phyloP scores from a whole-genome alignment of 2,113 vertebrate species.

The Lampris megalopsis region DNA sequence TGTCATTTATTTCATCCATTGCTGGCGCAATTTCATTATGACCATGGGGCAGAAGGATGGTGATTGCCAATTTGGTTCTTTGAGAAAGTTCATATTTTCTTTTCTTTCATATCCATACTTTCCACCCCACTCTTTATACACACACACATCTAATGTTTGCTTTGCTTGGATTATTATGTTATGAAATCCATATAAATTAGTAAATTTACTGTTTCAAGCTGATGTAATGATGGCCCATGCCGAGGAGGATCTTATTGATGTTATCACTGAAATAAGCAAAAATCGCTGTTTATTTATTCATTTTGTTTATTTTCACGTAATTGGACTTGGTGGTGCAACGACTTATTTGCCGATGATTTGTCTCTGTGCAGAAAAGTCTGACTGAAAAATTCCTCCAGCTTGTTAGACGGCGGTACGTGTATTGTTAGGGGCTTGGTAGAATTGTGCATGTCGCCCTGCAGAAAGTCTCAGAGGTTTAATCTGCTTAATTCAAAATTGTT shows the following conservation, averaged over 20 bases:
- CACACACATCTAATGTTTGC: slow-evolving; percentile 67
- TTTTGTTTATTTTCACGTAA: slow-evolving; percentile 50
- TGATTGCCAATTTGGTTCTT: slow-evolving; percentile 82
- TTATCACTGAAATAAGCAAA: slow-evolving; percentile 69
- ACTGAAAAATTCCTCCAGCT: slow-evolving; percentile 14
- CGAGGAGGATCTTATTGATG: slow-evolving; percentile 75
- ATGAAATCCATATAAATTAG: slow-evolving; percentile 80
- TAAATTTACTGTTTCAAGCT: slow-evolving; percentile 61
- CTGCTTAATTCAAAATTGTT: no score
- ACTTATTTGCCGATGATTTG: slow-evolving; percentile 63
- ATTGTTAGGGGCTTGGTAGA: slow-evolving; percentile 27
- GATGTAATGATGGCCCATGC: slow-evolving; percentile 71
- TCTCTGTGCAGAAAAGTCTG: slow-evolving; percentile 63
- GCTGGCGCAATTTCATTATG: slow-evolving; percentile 81
- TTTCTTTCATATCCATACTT: slow-evolving; percentile 79
- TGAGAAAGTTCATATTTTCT: slow-evolving; percentile 80
- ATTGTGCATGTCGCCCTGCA: slow-evolving; percentile 17
- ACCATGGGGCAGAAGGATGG: slow-evolving; percentile 77
- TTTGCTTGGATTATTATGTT: slow-evolving; percentile 77
- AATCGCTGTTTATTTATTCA: slow-evolving; percentile 56
- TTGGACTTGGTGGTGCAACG: slow-evolving; percentile 62
- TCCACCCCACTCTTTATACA: not conserved
- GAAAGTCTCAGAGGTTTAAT: not conserved
- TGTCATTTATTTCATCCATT: slow-evolving; percentile 83
- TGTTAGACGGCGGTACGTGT: not conserved